phyloP scores from a whole-genome alignment of 2,888 invertebrate species.

The Cheilosia grossa region DNA sequence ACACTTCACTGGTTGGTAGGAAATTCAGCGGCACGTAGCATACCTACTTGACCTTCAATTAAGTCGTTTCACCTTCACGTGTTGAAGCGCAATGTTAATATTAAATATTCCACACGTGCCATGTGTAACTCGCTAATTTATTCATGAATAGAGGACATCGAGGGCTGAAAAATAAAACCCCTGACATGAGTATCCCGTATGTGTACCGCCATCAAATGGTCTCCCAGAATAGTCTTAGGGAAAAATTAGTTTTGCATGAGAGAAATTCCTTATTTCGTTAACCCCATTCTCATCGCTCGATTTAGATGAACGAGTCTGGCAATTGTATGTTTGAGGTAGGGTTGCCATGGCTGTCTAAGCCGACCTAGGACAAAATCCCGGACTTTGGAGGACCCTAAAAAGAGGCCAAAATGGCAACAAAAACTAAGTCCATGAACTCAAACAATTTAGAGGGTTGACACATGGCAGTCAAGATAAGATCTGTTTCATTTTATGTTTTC shows the following conservation, averaged over 20 bases:
- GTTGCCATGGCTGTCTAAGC: too few relatives aligned
- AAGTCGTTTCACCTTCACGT: slow-evolving; percentile 47
- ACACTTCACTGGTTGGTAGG: not conserved
- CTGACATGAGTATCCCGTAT: not conserved
- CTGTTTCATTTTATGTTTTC: too few relatives aligned
- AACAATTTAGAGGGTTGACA: too few relatives aligned
- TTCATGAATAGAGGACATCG: slow-evolving; percentile 16
- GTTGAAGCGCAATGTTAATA: slow-evolving; percentile 28
- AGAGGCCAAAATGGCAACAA: too few relatives aligned
- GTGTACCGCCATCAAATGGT: not conserved
- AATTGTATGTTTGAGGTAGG: too few relatives aligned
- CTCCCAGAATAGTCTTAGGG: not conserved
- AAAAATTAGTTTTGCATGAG: not conserved
- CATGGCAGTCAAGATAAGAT: too few relatives aligned
- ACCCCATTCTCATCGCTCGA: too few relatives aligned
- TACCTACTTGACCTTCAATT: slow-evolving; percentile 48
- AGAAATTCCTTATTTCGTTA: too few relatives aligned
- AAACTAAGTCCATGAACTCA: too few relatives aligned
- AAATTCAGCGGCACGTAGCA: slow-evolving; percentile 31
- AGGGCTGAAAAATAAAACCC: not conserved
- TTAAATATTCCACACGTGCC: slow-evolving; percentile 32
- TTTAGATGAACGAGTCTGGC: too few relatives aligned
- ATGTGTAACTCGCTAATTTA: slow-evolving; percentile 32
- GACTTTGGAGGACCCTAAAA: too few relatives aligned
- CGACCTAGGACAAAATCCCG: too few relatives aligned